Conservation (phyloP, 2,888 invertebrate genomes). For the Tupiocoris notatus region DNA sequence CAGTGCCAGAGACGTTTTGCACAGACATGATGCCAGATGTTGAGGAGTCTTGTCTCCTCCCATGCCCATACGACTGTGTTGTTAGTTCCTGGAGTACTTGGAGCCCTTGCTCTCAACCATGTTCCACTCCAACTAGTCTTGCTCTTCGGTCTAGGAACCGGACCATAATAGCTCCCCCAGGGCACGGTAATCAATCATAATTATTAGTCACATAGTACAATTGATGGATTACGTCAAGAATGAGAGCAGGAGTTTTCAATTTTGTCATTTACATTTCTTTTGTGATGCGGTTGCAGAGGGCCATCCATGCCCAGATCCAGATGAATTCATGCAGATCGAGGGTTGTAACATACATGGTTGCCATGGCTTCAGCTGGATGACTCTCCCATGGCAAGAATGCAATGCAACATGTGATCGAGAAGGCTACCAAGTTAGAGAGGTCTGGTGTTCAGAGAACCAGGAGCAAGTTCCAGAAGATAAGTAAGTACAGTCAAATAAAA, state of each 20-base stretch:
- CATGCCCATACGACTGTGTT: constrained; percentile 68
- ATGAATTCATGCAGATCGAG: constrained; percentile 60
- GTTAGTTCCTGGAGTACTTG: constrained; percentile 65
- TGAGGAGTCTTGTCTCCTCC: constrained; percentile 62
- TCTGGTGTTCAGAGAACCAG: constrained; percentile 63
- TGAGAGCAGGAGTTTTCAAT: neutral
- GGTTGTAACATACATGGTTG: constrained; percentile 62
- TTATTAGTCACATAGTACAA: neutral
- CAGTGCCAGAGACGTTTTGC: constrained; percentile 59
- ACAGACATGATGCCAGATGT: constrained; percentile 57
- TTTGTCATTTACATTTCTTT: neutral
- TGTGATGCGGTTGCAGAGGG: constrained; percentile 58
- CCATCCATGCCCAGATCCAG: constrained; percentile 60
- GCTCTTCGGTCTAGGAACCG: constrained; percentile 53
- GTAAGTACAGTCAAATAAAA: constrained; percentile 53
- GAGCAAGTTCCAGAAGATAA: constrained; percentile 59
- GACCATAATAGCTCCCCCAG: constrained; percentile 54
- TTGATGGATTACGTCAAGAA: neutral
- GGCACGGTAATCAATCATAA: constrained; percentile 50
- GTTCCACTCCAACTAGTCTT: constrained; percentile 52
- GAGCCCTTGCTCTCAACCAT: constrained; percentile 56
- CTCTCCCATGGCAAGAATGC: constrained; percentile 62
- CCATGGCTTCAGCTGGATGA: constrained; percentile 63
- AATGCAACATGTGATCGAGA: constrained; percentile 54
- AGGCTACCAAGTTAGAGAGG: constrained; percentile 54